Conservation (phyloP, 2,113 vertebrate genomes). For the Rattus norvegicus region GRCr8 NC_086019.1:36388001-36388500, state of each 20-base stretch:
- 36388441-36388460: not conserved
- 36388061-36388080: not conserved
- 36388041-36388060: not conserved
- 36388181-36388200: not conserved
- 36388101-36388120: too few relatives aligned
- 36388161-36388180: not conserved
- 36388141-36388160: not conserved
- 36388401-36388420: not conserved
- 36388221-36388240: not conserved
- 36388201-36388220: not conserved
- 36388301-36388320: not conserved
- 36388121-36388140: too few relatives aligned
- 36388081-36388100: not conserved
- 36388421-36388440: not conserved
- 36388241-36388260: not conserved
- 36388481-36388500: not conserved
- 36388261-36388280: not conserved
- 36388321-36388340: not conserved
- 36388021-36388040: not conserved
- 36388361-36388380: not conserved
- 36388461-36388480: slow-evolving; percentile 13
- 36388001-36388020: too few relatives aligned
- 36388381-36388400: not conserved
- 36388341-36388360: too few relatives aligned
- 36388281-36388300: not conserved